Evolutionary conservation across 2,888 invertebrate species (phyloP).

Genomic region (Eristalinus sepulchralis): DNA sequence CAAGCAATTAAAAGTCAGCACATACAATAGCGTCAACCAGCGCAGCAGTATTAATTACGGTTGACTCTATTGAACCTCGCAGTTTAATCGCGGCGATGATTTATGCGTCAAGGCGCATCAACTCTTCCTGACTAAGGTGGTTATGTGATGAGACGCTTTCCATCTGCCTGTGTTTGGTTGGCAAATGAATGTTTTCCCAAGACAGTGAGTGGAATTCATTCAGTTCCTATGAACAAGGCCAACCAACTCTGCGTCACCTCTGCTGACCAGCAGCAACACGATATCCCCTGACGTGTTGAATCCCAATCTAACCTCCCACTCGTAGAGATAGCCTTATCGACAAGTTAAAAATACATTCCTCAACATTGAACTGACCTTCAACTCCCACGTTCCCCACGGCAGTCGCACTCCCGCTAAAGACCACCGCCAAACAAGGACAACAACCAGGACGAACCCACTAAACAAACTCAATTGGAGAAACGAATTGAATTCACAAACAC

Average conservation of each 20-base stretch:
- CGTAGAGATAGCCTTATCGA: constrained; percentile 26
- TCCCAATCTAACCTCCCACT: constrained; percentile 2
- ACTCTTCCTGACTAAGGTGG: not conserved
- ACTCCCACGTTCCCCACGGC: not conserved
- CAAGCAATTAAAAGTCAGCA: not conserved
- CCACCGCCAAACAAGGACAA: constrained; percentile 1
- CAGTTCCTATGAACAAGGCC: not conserved
- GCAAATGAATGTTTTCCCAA: not conserved
- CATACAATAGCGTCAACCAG: not conserved
- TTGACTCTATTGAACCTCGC: not conserved
- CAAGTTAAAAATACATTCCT: constrained; percentile 46
- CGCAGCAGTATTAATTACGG: not conserved
- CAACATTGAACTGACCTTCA: constrained; percentile 60
- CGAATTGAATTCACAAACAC: constrained; percentile 47
- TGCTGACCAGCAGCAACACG: not conserved
- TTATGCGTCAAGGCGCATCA: not conserved
- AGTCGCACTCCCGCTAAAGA: not conserved
- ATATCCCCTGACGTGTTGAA: not conserved
- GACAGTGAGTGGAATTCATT: not conserved
- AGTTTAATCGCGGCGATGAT: not conserved
- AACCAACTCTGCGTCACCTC: not conserved
- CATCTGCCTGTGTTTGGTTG: not conserved
- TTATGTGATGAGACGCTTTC: not conserved
- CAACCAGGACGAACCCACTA: constrained; percentile 4
- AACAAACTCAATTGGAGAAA: constrained; percentile 60